Evolutionary conservation across 1,140 invertebrate genomes (phyloP).

Genomic region (Cotesia typhae): DNA sequence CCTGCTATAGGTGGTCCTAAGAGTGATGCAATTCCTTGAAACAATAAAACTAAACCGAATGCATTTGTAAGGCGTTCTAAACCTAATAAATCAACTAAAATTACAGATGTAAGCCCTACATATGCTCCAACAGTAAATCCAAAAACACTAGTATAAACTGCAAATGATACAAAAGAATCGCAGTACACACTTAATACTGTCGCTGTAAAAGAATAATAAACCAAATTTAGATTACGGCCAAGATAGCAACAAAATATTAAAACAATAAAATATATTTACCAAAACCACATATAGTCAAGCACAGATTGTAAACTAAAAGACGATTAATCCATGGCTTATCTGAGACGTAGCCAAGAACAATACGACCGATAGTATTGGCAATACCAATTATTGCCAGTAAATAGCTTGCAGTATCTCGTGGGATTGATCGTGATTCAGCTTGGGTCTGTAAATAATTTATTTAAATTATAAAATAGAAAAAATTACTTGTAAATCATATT

Average conservation of each 20-base stretch:
- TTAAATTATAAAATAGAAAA: too few species aligned
- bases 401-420: constrained; percentile 69
- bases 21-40: constrained; percentile 91
- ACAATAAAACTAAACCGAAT: constrained; percentile 89
- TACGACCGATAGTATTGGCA: constrained; percentile 87
- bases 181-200: constrained; percentile 82
- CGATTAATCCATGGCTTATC: constrained; percentile 90
- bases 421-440: constrained; percentile 70
- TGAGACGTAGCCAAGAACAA: constrained; percentile 84
- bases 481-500: too few species aligned
- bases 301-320: constrained; percentile 86
- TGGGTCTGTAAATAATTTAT: constrained; percentile 63
- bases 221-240: constrained; percentile 15
- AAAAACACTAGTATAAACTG: constrained; percentile 82
- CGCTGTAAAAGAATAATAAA: constrained; percentile 70
- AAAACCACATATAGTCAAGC: constrained; percentile 84
- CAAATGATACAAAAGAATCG: constrained; percentile 73
- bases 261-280: constrained; percentile 67
- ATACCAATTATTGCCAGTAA: constrained; percentile 84
- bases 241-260: background rate
- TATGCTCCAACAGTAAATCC: constrained; percentile 92
- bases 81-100: constrained; percentile 86
- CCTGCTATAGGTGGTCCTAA: constrained; percentile 89
- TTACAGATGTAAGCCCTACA: constrained; percentile 91
- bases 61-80: constrained; percentile 90